Base-by-base conservation (phyloP, 2,888 invertebrate genomes). In the Drosophila antonietae region DNA sequence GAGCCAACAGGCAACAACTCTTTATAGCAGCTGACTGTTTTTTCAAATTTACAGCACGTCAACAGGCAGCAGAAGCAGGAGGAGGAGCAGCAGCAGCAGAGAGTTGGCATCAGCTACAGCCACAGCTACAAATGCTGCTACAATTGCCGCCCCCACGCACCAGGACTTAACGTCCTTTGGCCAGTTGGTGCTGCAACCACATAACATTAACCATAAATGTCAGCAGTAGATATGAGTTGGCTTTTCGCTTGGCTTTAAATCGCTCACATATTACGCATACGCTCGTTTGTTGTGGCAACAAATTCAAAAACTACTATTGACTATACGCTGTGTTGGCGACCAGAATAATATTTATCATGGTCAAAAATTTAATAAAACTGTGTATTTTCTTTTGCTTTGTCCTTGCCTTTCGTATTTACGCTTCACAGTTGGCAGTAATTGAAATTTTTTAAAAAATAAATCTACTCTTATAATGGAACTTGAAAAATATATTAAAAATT, bases 21-120 rank as follows among this genome's bases (percentile, higher is more conserved):
- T 85, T 83, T 85, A 79, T 71, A 63, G 73, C 75, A 81, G 52
- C 69, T 70, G 81, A 75, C 85, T 81, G 80, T 41, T 84, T 88
- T 88, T 88, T 88, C 88, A 88, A 85, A 83, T 88, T 86, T 83
- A 83, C 83, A 86, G 69, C 78, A 75, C 80, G 85, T 81, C 82
- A 84, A 81, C 88, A 70, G 64, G 62, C 73, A 46, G 41, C 57
- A 20, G 20, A 2, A 20, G 20, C 20, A 20, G 62, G 70, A 46
- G 41, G 44, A 41, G 39, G 7, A 31, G 41, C 15, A 41, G 39
- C 6, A 33, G 62, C 70, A 43, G 41, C 43, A 41, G 28, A 43
- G 35, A 39, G 41, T 28, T n/a, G 14, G n/a, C 43, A 18, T 8
- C 31, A 20, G 43, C 39, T 7, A 20, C 44, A 35, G 28, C 37